These are phyloP conservation scores for Cheiracanthium punctorium DNA, from an alignment of 2,888 invertebrate species.

Conservation along the genomic window DNA sequence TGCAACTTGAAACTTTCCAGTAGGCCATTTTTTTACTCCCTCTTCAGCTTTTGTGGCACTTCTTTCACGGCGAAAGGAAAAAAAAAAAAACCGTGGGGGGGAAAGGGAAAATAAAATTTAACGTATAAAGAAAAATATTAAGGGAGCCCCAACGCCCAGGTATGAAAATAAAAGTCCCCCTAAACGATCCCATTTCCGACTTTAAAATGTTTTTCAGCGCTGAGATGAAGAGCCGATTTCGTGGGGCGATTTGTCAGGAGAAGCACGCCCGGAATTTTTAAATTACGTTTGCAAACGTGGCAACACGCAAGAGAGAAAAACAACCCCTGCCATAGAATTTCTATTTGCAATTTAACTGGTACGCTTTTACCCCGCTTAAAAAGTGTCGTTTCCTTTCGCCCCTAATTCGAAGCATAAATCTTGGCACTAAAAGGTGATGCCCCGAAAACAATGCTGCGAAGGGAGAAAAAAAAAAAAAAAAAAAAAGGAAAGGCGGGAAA, in stretches of 20 bases:
- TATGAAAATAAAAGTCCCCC: conserved; percentile 32
- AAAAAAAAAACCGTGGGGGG: neutral
- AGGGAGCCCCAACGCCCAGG: conserved; percentile 8
- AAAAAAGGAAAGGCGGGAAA: no score
- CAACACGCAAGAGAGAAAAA: conserved; percentile 32
- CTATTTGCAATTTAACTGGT: conserved; percentile 68
- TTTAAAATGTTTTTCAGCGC: conserved; percentile 37
- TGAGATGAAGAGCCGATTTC: conserved; percentile 58
- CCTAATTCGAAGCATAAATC: conserved; percentile 68
- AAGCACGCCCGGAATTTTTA: conserved; percentile 63
- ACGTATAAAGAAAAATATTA: conserved; percentile 35
- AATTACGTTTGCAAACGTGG: conserved; percentile 54
- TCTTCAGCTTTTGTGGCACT: neutral
- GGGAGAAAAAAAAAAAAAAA: conserved; percentile 9
- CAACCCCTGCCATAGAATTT: conserved; percentile 63
- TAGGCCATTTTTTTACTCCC: neutral
- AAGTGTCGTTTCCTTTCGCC: conserved; percentile 48
- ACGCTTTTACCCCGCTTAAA: conserved; percentile 43
- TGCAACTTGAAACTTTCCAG: neutral
- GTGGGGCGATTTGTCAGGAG: conserved; percentile 25
- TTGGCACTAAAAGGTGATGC: conserved; percentile 53
- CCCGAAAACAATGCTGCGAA: neutral
- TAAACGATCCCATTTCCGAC: conserved; percentile 42
- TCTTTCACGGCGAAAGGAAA: neutral
- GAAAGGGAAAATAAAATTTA: conserved; percentile 24